Evolutionary conservation across 1,140 invertebrate species (phyloP).

Genomic region (Penaeus chinensis): DNA sequence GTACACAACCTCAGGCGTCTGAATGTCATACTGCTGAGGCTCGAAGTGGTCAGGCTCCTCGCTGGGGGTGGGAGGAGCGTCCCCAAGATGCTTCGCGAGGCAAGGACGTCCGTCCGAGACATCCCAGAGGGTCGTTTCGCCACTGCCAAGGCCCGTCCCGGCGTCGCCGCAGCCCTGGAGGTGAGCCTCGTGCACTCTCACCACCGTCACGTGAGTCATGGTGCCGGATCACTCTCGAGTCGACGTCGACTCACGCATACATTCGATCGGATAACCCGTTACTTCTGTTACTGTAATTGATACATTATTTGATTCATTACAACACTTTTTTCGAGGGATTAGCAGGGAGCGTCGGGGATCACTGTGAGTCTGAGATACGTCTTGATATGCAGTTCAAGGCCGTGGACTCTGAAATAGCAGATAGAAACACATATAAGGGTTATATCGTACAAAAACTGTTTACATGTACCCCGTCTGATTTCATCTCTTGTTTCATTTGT

Average conservation of each 20-base stretch:
- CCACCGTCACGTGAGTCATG: constrained; percentile 47
- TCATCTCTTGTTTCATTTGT: background rate
- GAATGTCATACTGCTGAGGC: too few species aligned
- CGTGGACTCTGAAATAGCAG: background rate
- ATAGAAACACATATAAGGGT: background rate
- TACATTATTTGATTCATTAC: background rate
- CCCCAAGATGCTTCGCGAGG: too few species aligned
- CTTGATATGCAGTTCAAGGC: background rate
- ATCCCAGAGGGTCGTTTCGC: background rate
- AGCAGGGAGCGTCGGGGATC: background rate
- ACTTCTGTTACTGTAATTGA: background rate
- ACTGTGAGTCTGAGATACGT: background rate
- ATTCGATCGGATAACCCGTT: background rate
- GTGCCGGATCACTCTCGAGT: background rate
- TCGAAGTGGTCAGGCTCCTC: too few species aligned
- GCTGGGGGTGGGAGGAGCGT: too few species aligned
- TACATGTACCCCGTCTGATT: background rate
- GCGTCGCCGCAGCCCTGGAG: background rate
- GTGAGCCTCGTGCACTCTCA: constrained; percentile 32
- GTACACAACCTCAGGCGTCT: too few species aligned
- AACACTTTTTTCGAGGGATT: background rate
- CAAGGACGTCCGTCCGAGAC: background rate
- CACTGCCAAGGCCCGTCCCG: background rate
- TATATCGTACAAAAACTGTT: background rate
- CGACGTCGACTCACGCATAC: background rate